Percentiles rank a stretch among this genome's conserved stretches.
phyloP scores from a whole-genome alignment of 2,888 invertebrate genomes.

The Linhomoeus sp. region DNA sequence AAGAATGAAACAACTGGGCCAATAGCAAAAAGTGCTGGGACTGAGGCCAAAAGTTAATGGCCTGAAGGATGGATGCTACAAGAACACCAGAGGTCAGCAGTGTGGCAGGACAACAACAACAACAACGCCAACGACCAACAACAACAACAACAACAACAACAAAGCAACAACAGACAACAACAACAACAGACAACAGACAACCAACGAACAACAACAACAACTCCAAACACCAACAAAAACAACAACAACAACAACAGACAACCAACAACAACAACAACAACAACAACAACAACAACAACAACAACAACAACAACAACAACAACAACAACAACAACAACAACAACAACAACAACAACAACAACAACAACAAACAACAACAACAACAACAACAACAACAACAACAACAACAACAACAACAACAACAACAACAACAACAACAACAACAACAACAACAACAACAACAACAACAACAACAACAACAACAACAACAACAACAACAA shows the following conservation, averaged over 20 bases:
- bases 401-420: constrained; percentile 13
- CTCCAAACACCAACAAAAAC: background rate
- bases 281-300: constrained; percentile 8
- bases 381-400: constrained; percentile 18
- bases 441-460: constrained; percentile 2
- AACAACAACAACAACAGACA: background rate
- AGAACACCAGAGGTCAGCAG: too few relatives aligned
- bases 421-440: constrained; percentile 8
- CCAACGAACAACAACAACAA: background rate
- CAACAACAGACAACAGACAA: background rate
- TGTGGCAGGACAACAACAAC: too few relatives aligned
- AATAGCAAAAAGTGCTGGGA: too few relatives aligned
- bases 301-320: constrained; percentile 5
- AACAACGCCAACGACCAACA: too few relatives aligned
- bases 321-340: constrained; percentile 6
- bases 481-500: constrained; percentile 2
- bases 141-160: too few relatives aligned
- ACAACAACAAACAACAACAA: too few relatives aligned
- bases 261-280: background rate
- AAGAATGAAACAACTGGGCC: too few relatives aligned
- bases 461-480: constrained; percentile 5
- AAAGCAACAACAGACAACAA: background rate
- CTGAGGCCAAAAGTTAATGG: too few relatives aligned
- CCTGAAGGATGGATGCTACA: too few relatives aligned
- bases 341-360: constrained; percentile 5